Percentiles rank a stretch among this genome's conserved stretches.
phyloP scores from a whole-genome alignment of 2,113 vertebrate genomes.

The Sporophila hypoxantha region DNA sequence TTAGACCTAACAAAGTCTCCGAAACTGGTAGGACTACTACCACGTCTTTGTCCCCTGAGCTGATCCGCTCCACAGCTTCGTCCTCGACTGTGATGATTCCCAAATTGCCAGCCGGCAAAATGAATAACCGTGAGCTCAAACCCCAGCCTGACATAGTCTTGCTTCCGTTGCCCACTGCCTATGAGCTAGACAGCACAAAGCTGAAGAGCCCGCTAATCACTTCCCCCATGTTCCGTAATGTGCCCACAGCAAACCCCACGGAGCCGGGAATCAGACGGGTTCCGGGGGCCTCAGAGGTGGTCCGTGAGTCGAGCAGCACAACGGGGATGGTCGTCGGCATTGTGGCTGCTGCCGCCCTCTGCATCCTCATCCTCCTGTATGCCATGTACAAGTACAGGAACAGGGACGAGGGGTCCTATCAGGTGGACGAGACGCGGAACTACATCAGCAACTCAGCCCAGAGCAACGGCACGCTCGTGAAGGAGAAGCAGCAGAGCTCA shows the following conservation, averaged over 20 bases:
- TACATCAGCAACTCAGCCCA: conserved; percentile 99
- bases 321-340: conserved; percentile 99
- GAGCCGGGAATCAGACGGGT: conserved; percentile 97
- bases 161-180: conserved; percentile 98
- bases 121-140: conserved; percentile 96
- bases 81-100: conserved; percentile 89
- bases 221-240: conserved; percentile 99
- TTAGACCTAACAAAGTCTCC: conserved; percentile 97
- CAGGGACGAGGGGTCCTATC: conserved; percentile 99
- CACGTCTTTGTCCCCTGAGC: conserved; percentile 92
- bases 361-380: conserved; percentile 99
- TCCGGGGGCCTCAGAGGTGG: conserved; percentile 98
- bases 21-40: conserved; percentile 94
- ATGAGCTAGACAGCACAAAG: conserved; percentile 98
- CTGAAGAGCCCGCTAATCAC: conserved; percentile 98
- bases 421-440: conserved; percentile 98
- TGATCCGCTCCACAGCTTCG: conserved; percentile 95
- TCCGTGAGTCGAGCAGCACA: conserved; percentile 99
- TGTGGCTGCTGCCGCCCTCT: conserved; percentile 98
- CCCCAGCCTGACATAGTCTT: conserved; percentile 96
- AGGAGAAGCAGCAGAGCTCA: conserved; percentile 94
- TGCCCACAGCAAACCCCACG: conserved; percentile 99
- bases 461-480: conserved; percentile 94
- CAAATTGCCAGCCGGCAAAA: conserved; percentile 95
- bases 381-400: conserved; percentile 99